Conservation (phyloP, 2,888 invertebrate genomes). For the Rhamphomyia laevipes region DNA sequence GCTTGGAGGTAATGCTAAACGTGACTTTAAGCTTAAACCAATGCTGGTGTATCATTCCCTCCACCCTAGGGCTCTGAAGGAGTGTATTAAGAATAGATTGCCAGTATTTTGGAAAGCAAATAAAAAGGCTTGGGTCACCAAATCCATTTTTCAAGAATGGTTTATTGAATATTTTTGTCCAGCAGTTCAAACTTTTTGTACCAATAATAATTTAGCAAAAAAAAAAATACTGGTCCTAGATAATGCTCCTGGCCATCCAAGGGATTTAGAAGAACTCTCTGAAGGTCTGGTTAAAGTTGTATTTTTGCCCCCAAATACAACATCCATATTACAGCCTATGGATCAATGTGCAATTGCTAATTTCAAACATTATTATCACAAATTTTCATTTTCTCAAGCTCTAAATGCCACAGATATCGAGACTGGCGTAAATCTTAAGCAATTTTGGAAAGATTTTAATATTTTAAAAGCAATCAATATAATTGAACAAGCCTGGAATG, state of each 20-base stretch:
- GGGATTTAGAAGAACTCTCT: neutral
- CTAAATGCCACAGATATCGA: no score
- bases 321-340: neutral
- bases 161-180: neutral
- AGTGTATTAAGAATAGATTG: neutral
- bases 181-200: neutral
- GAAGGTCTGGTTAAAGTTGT: neutral
- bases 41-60: neutral
- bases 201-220: neutral
- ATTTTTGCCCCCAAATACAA: neutral
- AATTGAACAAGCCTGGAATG: constrained; percentile 10
- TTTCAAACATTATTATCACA: neutral
- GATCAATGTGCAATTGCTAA: neutral
- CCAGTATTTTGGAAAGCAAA: neutral
- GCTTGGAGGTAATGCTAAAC: neutral
- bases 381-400: neutral
- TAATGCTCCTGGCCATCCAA: constrained; percentile 2
- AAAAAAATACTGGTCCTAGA: neutral
- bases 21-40: constrained; percentile 1
- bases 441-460: constrained; percentile 8
- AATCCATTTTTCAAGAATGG: neutral
- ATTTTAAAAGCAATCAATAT: constrained; percentile 15
- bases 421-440: no score
- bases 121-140: neutral
- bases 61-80: neutral